Base-by-base conservation (phyloP, 2,113 vertebrate genomes). In the Nettapus auritus region DNA sequence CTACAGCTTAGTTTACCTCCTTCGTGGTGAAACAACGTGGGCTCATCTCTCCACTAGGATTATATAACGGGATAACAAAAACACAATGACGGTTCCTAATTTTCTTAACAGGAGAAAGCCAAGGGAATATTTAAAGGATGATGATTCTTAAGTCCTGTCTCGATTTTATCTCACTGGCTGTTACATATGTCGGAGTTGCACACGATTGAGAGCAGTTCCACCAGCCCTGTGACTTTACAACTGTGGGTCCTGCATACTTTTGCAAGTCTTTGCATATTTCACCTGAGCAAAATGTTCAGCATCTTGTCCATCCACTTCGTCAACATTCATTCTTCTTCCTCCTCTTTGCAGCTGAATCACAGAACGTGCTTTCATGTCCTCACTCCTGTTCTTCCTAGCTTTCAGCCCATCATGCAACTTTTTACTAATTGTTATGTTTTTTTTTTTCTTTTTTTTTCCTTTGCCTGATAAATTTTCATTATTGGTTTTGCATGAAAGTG, bases 401-500 rank as follows among this genome's bases (percentile, higher is more conserved):
- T 56, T 88, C 64, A 67, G 80, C 73, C 82, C 64, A 64, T 87
- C 48, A 36, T 71, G 53, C 13, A 74, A 73, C 64, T 96, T 96
- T 96, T 20, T 48, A 19, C 77, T 85, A 8, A 77, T 84, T 96
- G 87, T 81, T 68, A 28, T 6, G 29, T 48, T 9, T 48, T 52
- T 31, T 46, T 46, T 46, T 19, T 42, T 42, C 16, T 42, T 42
- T 53, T 34, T 11, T 84, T 93, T 74, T 44, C 55, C 46, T 92
- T 96, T 92, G 82, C 92, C 96, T 96, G 97, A 96, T 97, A 93
- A 90, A 96, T 97, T 98, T 98, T 97, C 97, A 93, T 98, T 97
- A 96, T 97, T 97, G 98, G 97, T 97, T 98, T 98, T 98, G 95
- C 78, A 83, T 97, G 97, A 89, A 96, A 97, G 93, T 98, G 74